Evolutionary conservation across 2,113 vertebrate genomes (phyloP).

Genomic region (Centrocercus urophasianus): DNA sequence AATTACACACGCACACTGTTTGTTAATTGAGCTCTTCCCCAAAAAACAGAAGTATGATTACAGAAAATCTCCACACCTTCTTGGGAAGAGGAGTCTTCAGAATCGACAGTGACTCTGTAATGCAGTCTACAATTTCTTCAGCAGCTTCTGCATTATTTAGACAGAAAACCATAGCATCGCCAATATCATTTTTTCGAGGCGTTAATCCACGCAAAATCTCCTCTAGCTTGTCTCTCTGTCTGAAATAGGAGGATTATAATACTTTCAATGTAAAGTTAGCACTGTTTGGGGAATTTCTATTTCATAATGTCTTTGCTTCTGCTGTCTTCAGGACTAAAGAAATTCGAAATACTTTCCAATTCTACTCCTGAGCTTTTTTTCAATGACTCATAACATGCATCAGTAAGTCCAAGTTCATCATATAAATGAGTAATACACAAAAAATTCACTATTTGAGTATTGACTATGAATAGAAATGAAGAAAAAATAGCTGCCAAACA

Average conservation of each 20-base stretch:
- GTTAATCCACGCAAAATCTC: slow-evolving; percentile 93
- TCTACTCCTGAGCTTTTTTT: background rate
- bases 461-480: background rate
- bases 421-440: background rate
- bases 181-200: slow-evolving; percentile 93
- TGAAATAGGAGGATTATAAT: slow-evolving; percentile 69
- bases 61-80: slow-evolving; percentile 81
- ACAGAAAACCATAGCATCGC: slow-evolving; percentile 97
- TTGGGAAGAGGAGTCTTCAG: slow-evolving; percentile 98
- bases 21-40: background rate
- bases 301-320: background rate
- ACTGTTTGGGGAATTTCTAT: background rate
- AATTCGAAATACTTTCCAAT: background rate
- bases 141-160: slow-evolving; percentile 96
- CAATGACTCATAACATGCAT: background rate
- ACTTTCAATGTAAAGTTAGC: background rate
- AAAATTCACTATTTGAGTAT: background rate
- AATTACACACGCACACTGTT: background rate
- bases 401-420: background rate
- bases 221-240: slow-evolving; percentile 96
- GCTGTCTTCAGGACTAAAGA: background rate
- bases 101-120: slow-evolving; percentile 95
- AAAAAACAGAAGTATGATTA: background rate
- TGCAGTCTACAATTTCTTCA: slow-evolving; percentile 97
- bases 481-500: background rate